Percentiles rank a stretch among this genome's conserved stretches.
phyloP scores from a whole-genome alignment of 2,113 vertebrate species.

The Argyrosomus japonicus region DNA sequence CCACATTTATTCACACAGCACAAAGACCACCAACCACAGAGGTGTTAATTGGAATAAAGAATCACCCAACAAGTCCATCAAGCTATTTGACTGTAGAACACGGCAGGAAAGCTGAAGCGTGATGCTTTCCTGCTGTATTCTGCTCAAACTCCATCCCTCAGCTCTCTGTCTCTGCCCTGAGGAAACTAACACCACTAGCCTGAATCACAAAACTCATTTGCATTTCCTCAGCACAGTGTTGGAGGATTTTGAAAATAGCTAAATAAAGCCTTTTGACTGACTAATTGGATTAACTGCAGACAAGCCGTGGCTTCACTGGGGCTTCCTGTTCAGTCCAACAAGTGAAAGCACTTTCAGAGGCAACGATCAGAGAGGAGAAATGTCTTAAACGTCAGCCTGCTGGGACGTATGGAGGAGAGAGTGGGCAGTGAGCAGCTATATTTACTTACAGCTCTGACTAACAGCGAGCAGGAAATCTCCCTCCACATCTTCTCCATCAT shows the following conservation, averaged over 20 bases:
- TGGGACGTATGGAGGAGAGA: slow-evolving; percentile 66
- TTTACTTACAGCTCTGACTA: slow-evolving; percentile 74
- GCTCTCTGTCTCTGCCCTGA: background rate
- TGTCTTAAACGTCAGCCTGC: slow-evolving; percentile 35
- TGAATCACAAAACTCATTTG: slow-evolving; percentile 5
- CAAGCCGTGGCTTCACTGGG: background rate
- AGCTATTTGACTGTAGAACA: background rate
- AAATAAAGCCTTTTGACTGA: background rate
- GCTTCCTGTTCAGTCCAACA: background rate
- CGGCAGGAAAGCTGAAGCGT: slow-evolving; percentile 5
- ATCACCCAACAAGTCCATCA: background rate
- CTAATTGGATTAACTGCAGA: background rate
- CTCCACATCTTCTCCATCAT: slow-evolving; percentile 44
- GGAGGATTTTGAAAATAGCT: background rate
- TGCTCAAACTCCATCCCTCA: background rate
- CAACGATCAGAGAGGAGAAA: slow-evolving; percentile 18
- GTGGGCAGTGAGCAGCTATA: slow-evolving; percentile 67
- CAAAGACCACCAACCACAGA: slow-evolving; percentile 3
- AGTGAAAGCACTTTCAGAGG: slow-evolving; percentile 9
- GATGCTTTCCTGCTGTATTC: slow-evolving; percentile 17
- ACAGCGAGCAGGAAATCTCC: slow-evolving; percentile 51
- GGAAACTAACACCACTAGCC: slow-evolving; percentile 2
- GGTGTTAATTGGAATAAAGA: slow-evolving; percentile 31
- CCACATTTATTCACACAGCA: background rate
- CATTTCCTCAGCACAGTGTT: slow-evolving; percentile 7